Percentiles rank a stretch among this genome's conserved stretches.
These are phyloP conservation scores for Calliopsis andreniformis DNA, from an alignment of 1,140 invertebrate species.

Conservation along the genomic window DNA sequence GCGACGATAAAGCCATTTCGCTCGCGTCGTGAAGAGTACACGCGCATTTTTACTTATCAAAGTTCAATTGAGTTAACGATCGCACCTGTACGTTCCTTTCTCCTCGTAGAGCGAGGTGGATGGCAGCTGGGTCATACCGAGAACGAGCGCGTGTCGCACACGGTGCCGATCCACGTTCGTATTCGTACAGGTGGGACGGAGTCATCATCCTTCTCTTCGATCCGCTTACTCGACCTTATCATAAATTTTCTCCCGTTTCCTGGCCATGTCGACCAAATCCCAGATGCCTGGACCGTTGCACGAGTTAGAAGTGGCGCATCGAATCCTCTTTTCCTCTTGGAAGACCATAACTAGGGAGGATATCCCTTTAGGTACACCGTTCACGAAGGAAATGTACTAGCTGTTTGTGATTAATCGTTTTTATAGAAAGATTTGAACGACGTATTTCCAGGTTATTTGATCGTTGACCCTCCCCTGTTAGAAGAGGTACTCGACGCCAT, in stretches of 20 bases:
- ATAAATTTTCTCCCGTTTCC: conserved; percentile 34
- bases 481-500: no score
- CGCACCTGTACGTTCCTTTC: conserved; percentile 66
- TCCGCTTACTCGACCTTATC: conserved; percentile 18
- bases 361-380: no score
- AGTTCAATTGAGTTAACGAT: conserved; percentile 66
- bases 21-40: neutral
- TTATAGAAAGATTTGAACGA: no score
- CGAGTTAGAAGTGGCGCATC: neutral
- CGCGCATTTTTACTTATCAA: conserved; percentile 60
- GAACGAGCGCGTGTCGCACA: conserved; percentile 38
- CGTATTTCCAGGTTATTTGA: no score
- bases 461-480: no score
- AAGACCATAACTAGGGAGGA: no score
- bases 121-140: conserved; percentile 58
- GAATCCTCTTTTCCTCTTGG: no score
- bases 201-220: conserved; percentile 41
- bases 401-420: no score
- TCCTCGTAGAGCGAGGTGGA: conserved; percentile 51
- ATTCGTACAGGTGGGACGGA: conserved; percentile 60
- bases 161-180: conserved; percentile 18
- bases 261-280: neutral
- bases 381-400: no score
- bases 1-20: conserved; percentile 19
- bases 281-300: neutral